Evolutionary conservation across 2,888 invertebrate genomes (phyloP), one percentile per base, ranked within the genome.

Genomic region (Erpobdella octoculata): DNA sequence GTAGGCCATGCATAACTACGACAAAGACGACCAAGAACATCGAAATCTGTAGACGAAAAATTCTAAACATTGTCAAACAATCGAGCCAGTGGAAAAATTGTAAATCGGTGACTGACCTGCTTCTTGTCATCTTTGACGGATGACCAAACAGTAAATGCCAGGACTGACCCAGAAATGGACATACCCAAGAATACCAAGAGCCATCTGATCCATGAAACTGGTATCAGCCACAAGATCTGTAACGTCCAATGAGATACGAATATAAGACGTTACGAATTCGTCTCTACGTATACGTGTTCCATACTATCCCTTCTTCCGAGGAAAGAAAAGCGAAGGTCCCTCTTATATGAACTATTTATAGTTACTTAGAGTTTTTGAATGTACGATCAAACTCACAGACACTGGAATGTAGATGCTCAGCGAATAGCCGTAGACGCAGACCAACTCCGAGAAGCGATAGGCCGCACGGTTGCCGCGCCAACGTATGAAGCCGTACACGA

Each of bases 381-480:
- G 0, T 36, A 70, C 61, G 35, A 37, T 15, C 15, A 21, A 18
- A 82, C 84, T 81, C 78, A 86, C 88, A 2, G 94, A 91, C 9
- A 93, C 90, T 4, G 96, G 96, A 79, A 97, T 89, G 84, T 93
- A 97, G 79, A 95, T 91, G 38, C 92, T 89, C 62, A 97, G 85
- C 0, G 94, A 94, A 83, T 97, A 97, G 9, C 96, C 97, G 80
- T 96, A 97, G 12, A 95, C 87, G 82, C 94, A 95, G 80, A 96
- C 87, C 12, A 96, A 86, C 76, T 96, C 92, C 77, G 95, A 86
- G 80, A 92, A 86, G 28, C 89, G 80, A 76, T 84, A 83, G 21
- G 80, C 81, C 28, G 81, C 78, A 69, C 79, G 78, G 25, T 82
- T 82, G 0, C 88, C 86, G 31, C 90, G 89, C 88, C 91, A 95